These are phyloP conservation scores for Palloptera scutellata DNA, from an alignment of 2,888 invertebrate genomes.

Conservation along the genomic window DNA sequence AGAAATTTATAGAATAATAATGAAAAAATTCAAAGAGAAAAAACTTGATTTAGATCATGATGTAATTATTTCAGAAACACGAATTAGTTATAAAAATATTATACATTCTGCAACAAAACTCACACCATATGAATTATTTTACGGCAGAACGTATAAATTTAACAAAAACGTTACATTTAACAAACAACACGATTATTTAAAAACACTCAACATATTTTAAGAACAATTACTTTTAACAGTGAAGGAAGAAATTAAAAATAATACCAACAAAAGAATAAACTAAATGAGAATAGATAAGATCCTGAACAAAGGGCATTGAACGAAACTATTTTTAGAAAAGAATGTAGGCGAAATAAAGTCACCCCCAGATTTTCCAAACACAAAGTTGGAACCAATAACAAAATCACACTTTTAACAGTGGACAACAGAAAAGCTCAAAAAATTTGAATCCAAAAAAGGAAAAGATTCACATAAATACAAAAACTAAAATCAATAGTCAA, in stretches of 20 bases:
- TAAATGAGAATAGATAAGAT: conserved; percentile 13
- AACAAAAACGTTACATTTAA: conserved; percentile 5
- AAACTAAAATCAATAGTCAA: no score
- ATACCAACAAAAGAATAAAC: no score
- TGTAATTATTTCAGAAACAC: conserved; percentile 22
- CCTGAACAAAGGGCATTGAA: conserved; percentile 5
- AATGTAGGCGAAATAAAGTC: conserved; percentile 26
- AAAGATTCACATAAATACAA: no score
- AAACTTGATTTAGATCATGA: conserved; percentile 21
- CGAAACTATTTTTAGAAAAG: conserved; percentile 18
- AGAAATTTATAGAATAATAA: conserved; percentile 25
- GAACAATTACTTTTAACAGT: no score
- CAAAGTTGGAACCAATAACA: conserved; percentile 18
- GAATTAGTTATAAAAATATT: no score
- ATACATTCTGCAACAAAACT: conserved; percentile 21
- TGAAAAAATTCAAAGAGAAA: conserved; percentile 12
- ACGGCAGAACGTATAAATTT: conserved; percentile 20
- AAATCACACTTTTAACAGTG: conserved; percentile 9
- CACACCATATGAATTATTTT: conserved; percentile 18
- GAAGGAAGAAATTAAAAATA: no score
- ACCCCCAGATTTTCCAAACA: conserved; percentile 25
- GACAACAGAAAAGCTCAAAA: no score
- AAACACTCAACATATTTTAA: conserved; percentile 16
- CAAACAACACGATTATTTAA: conserved; percentile 16
- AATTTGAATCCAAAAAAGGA: no score